phyloP scores from a whole-genome alignment of 2,113 vertebrate genomes.

The Bambusicola thoracicus region DNA sequence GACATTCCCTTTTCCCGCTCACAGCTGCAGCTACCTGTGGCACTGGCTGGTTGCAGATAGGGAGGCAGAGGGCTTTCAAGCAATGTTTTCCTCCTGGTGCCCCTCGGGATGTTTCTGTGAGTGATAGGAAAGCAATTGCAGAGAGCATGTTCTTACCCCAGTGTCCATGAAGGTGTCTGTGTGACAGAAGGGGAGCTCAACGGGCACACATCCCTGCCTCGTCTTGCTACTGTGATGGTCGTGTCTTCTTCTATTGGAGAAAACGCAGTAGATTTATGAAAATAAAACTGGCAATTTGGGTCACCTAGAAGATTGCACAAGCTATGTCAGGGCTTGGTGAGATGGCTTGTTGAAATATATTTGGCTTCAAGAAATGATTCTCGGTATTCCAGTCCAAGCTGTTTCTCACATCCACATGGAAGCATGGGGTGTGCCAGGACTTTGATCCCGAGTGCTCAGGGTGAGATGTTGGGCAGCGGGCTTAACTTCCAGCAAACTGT shows the following conservation, averaged over 20 bases:
- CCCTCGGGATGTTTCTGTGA: not conserved
- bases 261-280: not conserved
- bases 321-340: not conserved
- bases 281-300: not conserved
- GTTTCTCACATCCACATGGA: not conserved
- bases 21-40: not conserved
- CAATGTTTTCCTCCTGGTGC: not conserved
- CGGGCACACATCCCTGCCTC: not conserved
- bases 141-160: not conserved
- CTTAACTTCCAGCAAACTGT: not conserved
- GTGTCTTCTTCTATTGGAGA: not conserved
- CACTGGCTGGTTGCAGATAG: not conserved
- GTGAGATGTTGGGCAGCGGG: fast-evolving
- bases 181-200: not conserved
- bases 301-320: not conserved
- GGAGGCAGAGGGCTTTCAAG: not conserved
- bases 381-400: not conserved
- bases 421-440: not conserved
- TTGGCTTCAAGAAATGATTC: not conserved
- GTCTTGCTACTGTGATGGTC: not conserved
- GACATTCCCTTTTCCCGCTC: not conserved
- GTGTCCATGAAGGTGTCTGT: not conserved
- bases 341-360: not conserved
- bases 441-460: not conserved
- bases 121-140: not conserved